A percentile compares a stretch with the other conserved stretches of the same genome.
phyloP scores from a whole-genome alignment of 1,140 invertebrate genomes.

The Drosophila arizonae region DNA sequence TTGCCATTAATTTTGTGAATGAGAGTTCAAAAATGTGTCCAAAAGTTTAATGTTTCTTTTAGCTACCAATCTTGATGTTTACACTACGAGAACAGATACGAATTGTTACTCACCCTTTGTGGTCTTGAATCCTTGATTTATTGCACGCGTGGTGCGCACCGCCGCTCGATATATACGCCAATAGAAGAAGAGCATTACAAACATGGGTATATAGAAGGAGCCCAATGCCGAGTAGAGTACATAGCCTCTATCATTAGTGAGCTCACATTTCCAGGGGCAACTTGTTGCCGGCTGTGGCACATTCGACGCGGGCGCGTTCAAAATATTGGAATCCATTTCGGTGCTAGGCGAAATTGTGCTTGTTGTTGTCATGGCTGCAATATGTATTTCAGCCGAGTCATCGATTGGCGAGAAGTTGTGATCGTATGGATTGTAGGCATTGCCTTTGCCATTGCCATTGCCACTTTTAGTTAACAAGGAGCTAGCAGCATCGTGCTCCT shows the following conservation, averaged over 20 bases:
- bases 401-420: constrained; percentile 67
- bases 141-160: constrained; percentile 85
- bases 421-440: constrained; percentile 76
- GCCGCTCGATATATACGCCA: constrained; percentile 94
- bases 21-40: constrained; percentile 57
- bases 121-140: constrained; percentile 95
- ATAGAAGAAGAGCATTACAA: constrained; percentile 97
- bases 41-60: constrained; percentile 45
- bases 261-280: constrained; percentile 93
- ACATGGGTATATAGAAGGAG: constrained; percentile 95
- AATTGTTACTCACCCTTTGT: constrained; percentile 87
- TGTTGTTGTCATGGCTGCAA: constrained; percentile 39
- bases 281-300: constrained; percentile 82
- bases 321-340: constrained; percentile 56
- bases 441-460: constrained; percentile 33
- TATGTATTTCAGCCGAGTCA: constrained; percentile 58
- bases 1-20: constrained; percentile 59
- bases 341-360: constrained; percentile 25
- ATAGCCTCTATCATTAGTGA: constrained; percentile 94
- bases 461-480: constrained; percentile 18
- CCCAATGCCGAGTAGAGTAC: constrained; percentile 96
- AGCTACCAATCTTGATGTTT: constrained; percentile 15
- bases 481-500: constrained; percentile 21
- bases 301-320: constrained; percentile 45
- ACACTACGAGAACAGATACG: constrained; percentile 4